These are phyloP conservation scores for Calyptomena viridis DNA, from an alignment of 2,113 vertebrate genomes.

Conservation along the genomic window DNA sequence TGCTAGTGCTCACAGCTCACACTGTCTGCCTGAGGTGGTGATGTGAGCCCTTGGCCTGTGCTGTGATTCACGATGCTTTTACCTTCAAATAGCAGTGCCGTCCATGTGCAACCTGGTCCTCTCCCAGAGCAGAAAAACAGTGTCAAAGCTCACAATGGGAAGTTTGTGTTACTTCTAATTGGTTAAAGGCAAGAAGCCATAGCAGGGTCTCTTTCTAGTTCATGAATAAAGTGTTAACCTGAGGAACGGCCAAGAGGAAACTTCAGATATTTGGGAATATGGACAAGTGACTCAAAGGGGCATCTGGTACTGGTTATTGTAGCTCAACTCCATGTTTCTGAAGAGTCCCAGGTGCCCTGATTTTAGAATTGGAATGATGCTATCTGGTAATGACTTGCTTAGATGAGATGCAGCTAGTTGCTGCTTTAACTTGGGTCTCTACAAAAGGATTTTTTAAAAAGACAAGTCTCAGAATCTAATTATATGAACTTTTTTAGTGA, in stretches of 20 bases:
- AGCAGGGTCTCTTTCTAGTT: neutral
- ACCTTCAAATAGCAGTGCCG: neutral
- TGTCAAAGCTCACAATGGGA: neutral
- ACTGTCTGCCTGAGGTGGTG: neutral
- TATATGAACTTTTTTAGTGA: neutral
- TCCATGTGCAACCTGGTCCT: neutral
- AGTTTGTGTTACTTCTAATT: neutral
- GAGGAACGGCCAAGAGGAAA: neutral
- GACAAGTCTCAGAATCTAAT: neutral
- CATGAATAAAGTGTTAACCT: neutral
- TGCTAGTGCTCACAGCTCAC: rapidly evolving
- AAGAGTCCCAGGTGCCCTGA: neutral
- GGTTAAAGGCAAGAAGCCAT: neutral
- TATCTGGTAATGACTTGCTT: neutral
- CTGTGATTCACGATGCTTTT: neutral
- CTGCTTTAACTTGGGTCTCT: neutral
- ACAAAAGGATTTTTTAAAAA: neutral
- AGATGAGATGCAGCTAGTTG: neutral
- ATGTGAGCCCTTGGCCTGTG: rapidly evolving
- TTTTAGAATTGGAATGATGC: neutral
- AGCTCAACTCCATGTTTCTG: neutral
- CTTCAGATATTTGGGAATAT: neutral
- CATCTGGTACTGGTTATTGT: neutral
- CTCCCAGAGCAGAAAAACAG: neutral
- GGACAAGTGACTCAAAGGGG: neutral